These are phyloP conservation scores for Volucella bombylans DNA, from an alignment of 2,888 invertebrate species.

Conservation along the genomic window DNA sequence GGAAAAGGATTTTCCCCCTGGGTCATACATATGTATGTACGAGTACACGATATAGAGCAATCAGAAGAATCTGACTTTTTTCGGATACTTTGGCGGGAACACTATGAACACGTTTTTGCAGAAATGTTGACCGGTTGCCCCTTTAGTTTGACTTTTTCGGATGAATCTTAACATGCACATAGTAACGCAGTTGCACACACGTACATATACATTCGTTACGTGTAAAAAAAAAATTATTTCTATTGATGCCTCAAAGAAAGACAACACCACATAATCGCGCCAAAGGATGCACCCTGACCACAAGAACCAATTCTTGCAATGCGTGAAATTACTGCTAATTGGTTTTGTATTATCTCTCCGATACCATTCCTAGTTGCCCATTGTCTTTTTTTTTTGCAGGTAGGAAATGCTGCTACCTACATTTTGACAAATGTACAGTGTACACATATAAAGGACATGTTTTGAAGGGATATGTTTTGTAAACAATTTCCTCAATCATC, in stretches of 20 bases:
- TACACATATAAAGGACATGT: conserved; percentile 8
- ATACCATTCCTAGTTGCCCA: conserved; percentile 5
- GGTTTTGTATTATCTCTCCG: conserved; percentile 26
- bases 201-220: not conserved
- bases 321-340: conserved; percentile 73
- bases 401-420: conserved; percentile 20
- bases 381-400: conserved; percentile 50
- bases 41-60: too few species aligned
- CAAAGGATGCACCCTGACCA: conserved; percentile 60
- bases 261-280: conserved; percentile 65
- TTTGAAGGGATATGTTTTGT: conserved; percentile 65
- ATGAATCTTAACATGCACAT: too few species aligned
- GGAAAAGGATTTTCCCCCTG: too few species aligned
- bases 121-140: too few species aligned
- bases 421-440: conserved; percentile 35
- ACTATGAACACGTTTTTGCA: too few species aligned
- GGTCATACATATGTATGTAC: too few species aligned
- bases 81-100: too few species aligned
- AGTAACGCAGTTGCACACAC: too few species aligned
- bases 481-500: conserved; percentile 58
- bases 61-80: too few species aligned
- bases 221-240: conserved; percentile 34
- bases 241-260: conserved; percentile 25
- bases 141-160: too few species aligned
- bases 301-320: conserved; percentile 59